These are phyloP conservation scores for Neodiprion pinetum DNA, from an alignment of 1,140 invertebrate species.

Conservation along the genomic window DNA sequence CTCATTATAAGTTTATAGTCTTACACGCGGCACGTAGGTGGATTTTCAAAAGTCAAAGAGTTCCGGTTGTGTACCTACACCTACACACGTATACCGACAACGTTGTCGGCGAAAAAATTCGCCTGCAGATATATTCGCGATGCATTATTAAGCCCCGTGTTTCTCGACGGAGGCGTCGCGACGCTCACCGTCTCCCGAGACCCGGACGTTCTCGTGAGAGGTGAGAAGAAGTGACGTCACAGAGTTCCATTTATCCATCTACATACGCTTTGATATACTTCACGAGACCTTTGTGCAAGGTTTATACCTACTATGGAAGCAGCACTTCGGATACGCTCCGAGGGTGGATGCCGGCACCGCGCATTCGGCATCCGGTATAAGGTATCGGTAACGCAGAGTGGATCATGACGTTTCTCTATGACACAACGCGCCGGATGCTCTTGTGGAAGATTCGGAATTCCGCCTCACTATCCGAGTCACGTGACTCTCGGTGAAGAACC, in stretches of 20 bases:
- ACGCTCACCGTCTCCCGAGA: conserved; percentile 44
- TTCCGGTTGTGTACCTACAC: not conserved
- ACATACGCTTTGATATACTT: conserved; percentile 42
- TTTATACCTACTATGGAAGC: not conserved
- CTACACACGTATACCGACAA: not conserved
- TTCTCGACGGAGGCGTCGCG: conserved; percentile 34
- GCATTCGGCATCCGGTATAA: not conserved
- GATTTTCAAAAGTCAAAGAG: not conserved
- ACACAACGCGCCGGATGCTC: not conserved
- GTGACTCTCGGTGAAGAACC: too few species aligned
- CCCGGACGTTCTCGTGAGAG: conserved; percentile 29
- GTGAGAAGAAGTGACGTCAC: conserved; percentile 44
- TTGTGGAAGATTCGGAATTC: too few species aligned
- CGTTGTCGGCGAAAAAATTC: too few species aligned
- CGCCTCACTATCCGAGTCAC: too few species aligned
- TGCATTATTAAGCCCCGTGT: conserved; percentile 48
- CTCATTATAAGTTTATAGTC: not conserved
- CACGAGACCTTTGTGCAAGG: conserved; percentile 14
- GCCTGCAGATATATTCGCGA: conserved; percentile 40
- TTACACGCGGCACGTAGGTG: not conserved
- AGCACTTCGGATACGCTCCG: not conserved
- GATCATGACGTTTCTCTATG: conserved; percentile 3
- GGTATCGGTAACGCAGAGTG: not conserved
- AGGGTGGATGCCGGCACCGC: not conserved
- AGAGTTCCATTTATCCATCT: conserved; percentile 54